Base-by-base conservation (phyloP, 2,113 vertebrate species). In the Isichthys henryi region DNA sequence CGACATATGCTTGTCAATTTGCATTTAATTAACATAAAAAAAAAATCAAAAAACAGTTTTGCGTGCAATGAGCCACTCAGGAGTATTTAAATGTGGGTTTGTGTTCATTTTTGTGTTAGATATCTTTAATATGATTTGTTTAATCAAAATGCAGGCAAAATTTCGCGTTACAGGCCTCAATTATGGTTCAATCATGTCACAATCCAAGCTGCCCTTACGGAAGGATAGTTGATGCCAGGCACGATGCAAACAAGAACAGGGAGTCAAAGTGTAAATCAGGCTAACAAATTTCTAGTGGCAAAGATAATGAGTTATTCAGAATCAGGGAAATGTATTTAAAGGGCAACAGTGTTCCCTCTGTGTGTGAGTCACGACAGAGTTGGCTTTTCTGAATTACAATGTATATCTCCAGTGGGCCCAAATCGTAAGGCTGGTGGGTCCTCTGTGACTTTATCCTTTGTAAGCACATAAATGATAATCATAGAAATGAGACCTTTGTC, bases 171-270 rank as follows among this genome's bases (percentile, higher is more conserved):
- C 90, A 45, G 62, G 53, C 46, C 39, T 46, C 46, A 92, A 89
- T 92, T 91, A 91, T 48, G 87, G 90, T 93, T 93, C 93, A 94
- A 93, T 93, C 86, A 23, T 3, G 89, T 90, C 80, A 91, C 39
- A 58, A 92, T 93, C 89, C 45, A 35, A 15, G 5, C 70, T 7
- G 35, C 23, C 23, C 45, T 66, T 82, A 58, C 88, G 90, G 90
- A 23, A 91, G 91, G 85, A 89, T 89, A 83, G 50, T 35, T 87
- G 85, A 82, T 82, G 91, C 90, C 74, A 49, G 19, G 11, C 62
- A 31, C 10, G n/a, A 70, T 31, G 83, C n/a, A 74, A 91, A 90
- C 87, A 74, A 45, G 91, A 91, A 92, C 90, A 88, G 88, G 43
- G 0, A 31, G 43, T 49, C 58, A 91, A 87, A 53, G 90, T 0